phyloP scores from a whole-genome alignment of 2,113 vertebrate species.

The Oreotrochilus melanogaster region DNA sequence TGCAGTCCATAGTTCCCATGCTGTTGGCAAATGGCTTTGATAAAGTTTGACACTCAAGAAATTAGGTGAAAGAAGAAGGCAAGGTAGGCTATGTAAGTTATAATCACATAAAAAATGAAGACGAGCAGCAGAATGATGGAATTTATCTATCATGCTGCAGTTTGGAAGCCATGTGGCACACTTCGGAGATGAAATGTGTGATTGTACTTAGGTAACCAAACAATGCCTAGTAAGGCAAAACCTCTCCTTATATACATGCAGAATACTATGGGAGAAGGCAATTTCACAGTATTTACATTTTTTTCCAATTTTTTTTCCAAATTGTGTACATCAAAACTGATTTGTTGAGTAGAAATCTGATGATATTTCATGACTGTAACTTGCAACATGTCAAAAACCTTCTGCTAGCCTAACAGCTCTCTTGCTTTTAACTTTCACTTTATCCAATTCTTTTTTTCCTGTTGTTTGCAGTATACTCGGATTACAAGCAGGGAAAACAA shows the following conservation, averaged over 20 bases:
- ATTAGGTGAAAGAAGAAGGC: not conserved
- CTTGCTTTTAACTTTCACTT: not conserved
- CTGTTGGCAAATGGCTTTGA: not conserved
- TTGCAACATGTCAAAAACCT: not conserved
- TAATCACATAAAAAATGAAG: not conserved
- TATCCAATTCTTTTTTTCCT: not conserved
- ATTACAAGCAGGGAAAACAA: not conserved
- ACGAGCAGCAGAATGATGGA: not conserved
- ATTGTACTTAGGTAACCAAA: not conserved
- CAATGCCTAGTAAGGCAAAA: not conserved
- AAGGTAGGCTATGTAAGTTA: not conserved
- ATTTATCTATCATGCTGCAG: not conserved
- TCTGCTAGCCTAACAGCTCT: not conserved
- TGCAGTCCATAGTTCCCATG: not conserved
- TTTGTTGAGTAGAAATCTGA: not conserved
- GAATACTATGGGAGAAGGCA: not conserved
- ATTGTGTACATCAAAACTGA: rapidly evolving
- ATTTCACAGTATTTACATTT: not conserved
- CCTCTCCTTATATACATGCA: not conserved
- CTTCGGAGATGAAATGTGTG: not conserved
- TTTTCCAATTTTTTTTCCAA: not conserved
- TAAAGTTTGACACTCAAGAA: not conserved
- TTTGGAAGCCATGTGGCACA: not conserved
- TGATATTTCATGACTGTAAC: not conserved
- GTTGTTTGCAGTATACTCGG: not conserved